Percentiles rank a stretch among this genome's conserved stretches.
Conservation (phyloP, 2,113 vertebrate genomes). For the Lethenteron camtschaticum region DNA sequence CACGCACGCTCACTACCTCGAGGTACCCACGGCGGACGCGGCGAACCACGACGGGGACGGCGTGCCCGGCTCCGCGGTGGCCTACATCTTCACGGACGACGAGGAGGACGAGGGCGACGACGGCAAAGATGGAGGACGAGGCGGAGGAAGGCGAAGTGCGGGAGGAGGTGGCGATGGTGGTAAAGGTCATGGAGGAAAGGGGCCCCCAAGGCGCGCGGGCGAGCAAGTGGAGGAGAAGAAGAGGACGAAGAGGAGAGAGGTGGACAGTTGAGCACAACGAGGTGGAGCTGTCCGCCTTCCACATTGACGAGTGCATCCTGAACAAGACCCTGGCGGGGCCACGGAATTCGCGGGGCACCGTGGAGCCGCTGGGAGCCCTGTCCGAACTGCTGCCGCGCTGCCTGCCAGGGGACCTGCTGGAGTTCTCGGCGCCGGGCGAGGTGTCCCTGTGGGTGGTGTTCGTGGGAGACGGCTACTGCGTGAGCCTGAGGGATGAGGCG, state of each 20-base stretch:
- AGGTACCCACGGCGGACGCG: too few relatives aligned
- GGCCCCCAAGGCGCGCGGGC: not conserved
- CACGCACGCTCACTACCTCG: too few relatives aligned
- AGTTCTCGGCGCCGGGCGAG: constrained; percentile 36
- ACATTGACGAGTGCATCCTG: constrained; percentile 97
- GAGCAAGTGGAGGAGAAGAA: not conserved
- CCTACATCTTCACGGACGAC: too few relatives aligned
- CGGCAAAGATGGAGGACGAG: not conserved
- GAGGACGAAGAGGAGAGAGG: not conserved
- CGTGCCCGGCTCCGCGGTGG: too few relatives aligned
- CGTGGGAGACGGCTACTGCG: constrained; percentile 60
- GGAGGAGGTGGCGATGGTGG: not conserved
- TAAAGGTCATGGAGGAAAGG: not conserved
- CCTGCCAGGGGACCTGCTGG: constrained; percentile 85
- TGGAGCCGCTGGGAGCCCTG: constrained; percentile 66
- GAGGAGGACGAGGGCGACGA: not conserved
- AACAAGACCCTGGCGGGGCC: constrained; percentile 58
- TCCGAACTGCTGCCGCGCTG: constrained; percentile 65
- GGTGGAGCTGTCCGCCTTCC: constrained; percentile 82
- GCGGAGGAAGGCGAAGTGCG: not conserved
- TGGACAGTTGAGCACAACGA: constrained; percentile 21
- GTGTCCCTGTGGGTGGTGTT: constrained; percentile 86
- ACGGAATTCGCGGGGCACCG: constrained; percentile 10
- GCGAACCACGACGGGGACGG: too few relatives aligned
- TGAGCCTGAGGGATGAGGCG: constrained; percentile 80